Conservation (phyloP, 1,140 invertebrate species). For the Drosophila watanabei region DNA sequence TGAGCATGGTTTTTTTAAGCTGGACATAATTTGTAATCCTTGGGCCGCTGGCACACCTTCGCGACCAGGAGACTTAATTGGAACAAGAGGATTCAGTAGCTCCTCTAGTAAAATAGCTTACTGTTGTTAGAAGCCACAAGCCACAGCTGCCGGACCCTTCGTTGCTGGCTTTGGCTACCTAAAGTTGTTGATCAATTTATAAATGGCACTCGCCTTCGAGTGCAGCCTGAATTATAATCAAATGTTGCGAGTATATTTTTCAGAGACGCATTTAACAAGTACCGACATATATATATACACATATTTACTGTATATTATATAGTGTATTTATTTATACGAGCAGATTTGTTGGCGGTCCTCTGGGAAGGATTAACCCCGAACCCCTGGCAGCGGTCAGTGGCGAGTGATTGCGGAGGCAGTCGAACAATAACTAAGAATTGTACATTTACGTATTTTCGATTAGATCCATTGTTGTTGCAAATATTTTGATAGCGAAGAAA, state of each 20-base stretch:
- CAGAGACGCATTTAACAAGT: slow-evolving; percentile 78
- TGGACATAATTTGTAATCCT: slow-evolving; percentile 1
- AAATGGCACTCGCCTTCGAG: slow-evolving; percentile 25
- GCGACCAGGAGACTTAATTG: slow-evolving; percentile 39
- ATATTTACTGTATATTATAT: slow-evolving; percentile 57
- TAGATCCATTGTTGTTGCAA: slow-evolving; percentile 76
- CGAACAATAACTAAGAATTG: slow-evolving; percentile 64
- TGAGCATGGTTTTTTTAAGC: background rate
- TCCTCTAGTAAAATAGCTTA: slow-evolving; percentile 35
- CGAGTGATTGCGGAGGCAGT: slow-evolving; percentile 46
- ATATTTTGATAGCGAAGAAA: slow-evolving; percentile 67
- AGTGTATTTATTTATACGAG: slow-evolving; percentile 58
- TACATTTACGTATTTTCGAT: slow-evolving; percentile 70
- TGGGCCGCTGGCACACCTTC: slow-evolving; percentile 22
- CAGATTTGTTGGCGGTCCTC: slow-evolving; percentile 63
- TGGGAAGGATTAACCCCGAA: slow-evolving; percentile 11
- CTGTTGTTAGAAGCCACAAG: slow-evolving; percentile 36
- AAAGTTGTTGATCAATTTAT: slow-evolving; percentile 60
- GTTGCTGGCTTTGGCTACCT: slow-evolving; percentile 44
- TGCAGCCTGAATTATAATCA: slow-evolving; percentile 62
- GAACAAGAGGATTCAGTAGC: slow-evolving; percentile 10
- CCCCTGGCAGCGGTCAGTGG: slow-evolving; percentile 13
- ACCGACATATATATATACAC: slow-evolving; percentile 65
- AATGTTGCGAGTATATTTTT: slow-evolving; percentile 68
- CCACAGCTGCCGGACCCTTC: slow-evolving; percentile 19